Conservation (phyloP, 2,888 invertebrate genomes). For the Mylabris sibirica region DNA sequence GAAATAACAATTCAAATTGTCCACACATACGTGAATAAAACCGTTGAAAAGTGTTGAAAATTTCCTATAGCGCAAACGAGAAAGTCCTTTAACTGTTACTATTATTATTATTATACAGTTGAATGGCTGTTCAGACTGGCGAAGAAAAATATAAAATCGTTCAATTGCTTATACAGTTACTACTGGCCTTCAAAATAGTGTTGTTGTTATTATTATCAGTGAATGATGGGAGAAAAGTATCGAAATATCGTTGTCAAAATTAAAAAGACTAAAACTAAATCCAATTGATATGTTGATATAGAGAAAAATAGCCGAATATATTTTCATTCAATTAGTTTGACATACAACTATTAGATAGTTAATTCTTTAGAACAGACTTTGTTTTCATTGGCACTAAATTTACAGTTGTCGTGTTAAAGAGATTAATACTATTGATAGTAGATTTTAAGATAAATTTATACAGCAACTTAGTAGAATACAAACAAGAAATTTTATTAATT, state of each 20-base stretch:
- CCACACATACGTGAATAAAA: background rate
- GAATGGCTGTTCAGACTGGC: background rate
- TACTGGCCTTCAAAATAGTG: background rate
- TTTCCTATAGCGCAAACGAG: background rate
- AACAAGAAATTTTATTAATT: background rate
- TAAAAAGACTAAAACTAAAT: too few relatives aligned
- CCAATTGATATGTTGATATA: background rate
- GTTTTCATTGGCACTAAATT: slow-evolving; percentile 30
- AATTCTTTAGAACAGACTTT: slow-evolving; percentile 23
- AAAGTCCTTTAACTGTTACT: background rate
- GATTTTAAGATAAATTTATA: background rate
- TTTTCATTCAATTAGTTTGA: slow-evolving; percentile 20
- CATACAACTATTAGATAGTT: slow-evolving; percentile 25
- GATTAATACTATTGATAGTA: background rate
- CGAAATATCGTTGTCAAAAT: too few relatives aligned
- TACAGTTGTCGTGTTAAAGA: background rate
- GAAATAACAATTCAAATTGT: background rate
- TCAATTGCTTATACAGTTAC: background rate
- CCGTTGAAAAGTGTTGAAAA: background rate
- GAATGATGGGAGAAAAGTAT: background rate
- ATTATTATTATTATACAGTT: slow-evolving; percentile 4
- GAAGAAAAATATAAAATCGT: background rate
- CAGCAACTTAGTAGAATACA: background rate
- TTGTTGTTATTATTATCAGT: background rate
- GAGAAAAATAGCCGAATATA: slow-evolving; percentile 3